phyloP scores from a whole-genome alignment of 2,113 vertebrate genomes.

The Cynopterus brachyotis region DNA sequence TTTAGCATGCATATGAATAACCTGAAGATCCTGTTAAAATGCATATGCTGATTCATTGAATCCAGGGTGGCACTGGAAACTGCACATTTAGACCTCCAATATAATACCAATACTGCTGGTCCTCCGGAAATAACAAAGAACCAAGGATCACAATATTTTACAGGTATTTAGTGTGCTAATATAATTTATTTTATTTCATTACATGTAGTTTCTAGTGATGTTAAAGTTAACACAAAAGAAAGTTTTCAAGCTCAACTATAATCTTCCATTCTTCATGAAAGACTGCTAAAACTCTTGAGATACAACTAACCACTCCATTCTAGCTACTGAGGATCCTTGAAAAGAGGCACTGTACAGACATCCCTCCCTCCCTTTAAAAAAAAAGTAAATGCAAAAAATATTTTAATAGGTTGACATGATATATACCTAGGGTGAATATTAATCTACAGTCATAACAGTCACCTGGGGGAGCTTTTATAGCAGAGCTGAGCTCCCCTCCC shows the following conservation, averaged over 20 bases:
- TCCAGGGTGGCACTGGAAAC: neutral
- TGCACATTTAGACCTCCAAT: neutral
- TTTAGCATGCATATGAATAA: neutral
- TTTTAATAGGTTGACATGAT: neutral
- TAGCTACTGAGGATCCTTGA: neutral
- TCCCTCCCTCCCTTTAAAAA: neutral
- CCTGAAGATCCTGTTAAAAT: neutral
- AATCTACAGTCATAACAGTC: neutral
- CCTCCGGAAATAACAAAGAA: neutral
- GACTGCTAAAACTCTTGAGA: neutral
- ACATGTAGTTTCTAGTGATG: neutral
- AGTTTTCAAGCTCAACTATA: neutral
- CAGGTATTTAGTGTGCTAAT: neutral
- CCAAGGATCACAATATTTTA: neutral
- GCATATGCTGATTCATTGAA: neutral
- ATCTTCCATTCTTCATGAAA: neutral
- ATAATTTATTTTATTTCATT: neutral
- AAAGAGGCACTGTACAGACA: conserved; percentile 1
- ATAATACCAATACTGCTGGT: neutral
- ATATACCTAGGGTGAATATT: neutral
- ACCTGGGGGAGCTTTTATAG: neutral
- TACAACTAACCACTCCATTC: neutral
- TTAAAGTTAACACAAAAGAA: neutral
- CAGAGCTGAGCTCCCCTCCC: neutral
- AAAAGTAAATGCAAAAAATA: neutral